phyloP scores from a whole-genome alignment of 2,888 invertebrate genomes.

The Tachina lurida region DNA sequence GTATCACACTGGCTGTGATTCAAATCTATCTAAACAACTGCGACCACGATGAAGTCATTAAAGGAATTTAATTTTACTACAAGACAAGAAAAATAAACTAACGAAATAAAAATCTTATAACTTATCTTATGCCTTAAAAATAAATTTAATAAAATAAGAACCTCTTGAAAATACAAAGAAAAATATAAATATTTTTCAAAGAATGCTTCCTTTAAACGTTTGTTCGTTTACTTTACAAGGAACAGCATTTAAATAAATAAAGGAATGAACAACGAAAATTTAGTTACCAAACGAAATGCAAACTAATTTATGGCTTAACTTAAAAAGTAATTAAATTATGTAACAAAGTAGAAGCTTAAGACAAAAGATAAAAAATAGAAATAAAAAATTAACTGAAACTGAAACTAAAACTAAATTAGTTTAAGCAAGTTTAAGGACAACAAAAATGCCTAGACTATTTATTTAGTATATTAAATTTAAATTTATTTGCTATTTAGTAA shows the following conservation, averaged over 20 bases:
- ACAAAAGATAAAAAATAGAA: neutral
- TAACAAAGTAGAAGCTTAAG: slow-evolving; percentile 30
- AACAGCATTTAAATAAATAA: slow-evolving; percentile 55
- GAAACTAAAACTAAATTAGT: slow-evolving; percentile 41
- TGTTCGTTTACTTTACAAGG: slow-evolving; percentile 47
- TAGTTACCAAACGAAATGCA: slow-evolving; percentile 40
- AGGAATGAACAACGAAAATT: slow-evolving; percentile 46
- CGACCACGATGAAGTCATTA: neutral
- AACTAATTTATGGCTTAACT: slow-evolving; percentile 71
- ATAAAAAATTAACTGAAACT: slow-evolving; percentile 6
- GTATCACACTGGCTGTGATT: neutral
- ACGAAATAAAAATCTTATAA: neutral
- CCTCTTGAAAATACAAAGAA: neutral
- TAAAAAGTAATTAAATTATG: slow-evolving; percentile 71
- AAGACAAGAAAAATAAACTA: neutral
- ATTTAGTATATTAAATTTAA: slow-evolving; percentile 38
- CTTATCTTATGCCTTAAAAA: neutral
- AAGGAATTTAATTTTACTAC: neutral
- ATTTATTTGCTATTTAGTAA: neutral
- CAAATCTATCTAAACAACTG: neutral
- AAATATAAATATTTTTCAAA: slow-evolving; percentile 36
- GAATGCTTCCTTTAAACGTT: slow-evolving; percentile 1
- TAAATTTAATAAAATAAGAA: neutral
- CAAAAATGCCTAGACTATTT: slow-evolving; percentile 22
- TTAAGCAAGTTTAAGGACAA: slow-evolving; percentile 27